Conservation (phyloP, 2,113 vertebrate genomes). For the Megatriorchis doriae region DNA sequence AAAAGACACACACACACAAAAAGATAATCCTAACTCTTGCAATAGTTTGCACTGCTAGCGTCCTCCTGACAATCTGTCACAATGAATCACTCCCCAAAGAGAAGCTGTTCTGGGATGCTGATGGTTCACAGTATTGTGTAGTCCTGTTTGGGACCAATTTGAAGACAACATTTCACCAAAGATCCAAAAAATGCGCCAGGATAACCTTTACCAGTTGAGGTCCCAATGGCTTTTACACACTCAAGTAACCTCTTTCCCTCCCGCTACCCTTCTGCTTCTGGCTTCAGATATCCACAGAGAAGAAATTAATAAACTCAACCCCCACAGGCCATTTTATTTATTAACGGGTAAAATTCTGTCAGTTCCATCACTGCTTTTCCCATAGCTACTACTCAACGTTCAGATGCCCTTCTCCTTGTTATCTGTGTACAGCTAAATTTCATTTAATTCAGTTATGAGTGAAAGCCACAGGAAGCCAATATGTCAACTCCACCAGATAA, state of each 20-base stretch:
- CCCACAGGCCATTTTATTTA: not conserved
- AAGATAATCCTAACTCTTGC: not conserved
- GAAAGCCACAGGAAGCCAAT: not conserved
- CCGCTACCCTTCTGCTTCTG: not conserved
- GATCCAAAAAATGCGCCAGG: not conserved
- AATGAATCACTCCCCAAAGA: not conserved
- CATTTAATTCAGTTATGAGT: conserved; percentile 7
- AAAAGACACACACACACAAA: not conserved
- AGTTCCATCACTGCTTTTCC: not conserved
- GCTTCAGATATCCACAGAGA: not conserved
- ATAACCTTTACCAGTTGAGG: not conserved
- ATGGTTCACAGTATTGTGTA: not conserved
- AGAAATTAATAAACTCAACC: not conserved
- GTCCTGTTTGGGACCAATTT: not conserved
- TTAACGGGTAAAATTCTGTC: not conserved
- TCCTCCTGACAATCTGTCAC: not conserved
- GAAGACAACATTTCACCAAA: not conserved
- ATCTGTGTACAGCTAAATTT: not conserved
- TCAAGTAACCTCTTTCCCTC: not conserved
- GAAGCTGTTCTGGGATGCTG: not conserved
- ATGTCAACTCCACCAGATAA: not conserved
- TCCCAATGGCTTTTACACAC: not conserved
- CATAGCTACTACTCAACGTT: not conserved
- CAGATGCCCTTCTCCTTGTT: not conserved
- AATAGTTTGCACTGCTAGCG: not conserved